These are phyloP conservation scores for Myathropa florea DNA, from an alignment of 2,888 invertebrate species.

Conservation along the genomic window DNA sequence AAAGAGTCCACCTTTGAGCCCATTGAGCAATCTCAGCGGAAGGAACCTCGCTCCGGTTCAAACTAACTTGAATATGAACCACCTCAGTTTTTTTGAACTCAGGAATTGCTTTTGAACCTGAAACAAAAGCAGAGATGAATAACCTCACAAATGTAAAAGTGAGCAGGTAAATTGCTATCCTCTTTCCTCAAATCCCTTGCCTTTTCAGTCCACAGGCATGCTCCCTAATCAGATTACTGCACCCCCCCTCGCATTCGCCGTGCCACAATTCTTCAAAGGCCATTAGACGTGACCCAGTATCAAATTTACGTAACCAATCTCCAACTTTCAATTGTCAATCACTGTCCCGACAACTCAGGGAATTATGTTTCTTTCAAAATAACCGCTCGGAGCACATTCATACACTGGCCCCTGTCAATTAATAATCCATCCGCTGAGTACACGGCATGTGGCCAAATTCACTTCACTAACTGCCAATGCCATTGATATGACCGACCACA, in stretches of 20 bases:
- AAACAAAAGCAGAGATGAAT: too few species aligned
- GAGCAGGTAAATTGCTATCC: neutral
- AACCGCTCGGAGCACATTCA: neutral
- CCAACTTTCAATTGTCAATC: neutral
- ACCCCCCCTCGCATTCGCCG: neutral
- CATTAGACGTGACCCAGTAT: neutral
- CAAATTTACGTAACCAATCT: neutral
- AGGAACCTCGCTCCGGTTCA: too few species aligned
- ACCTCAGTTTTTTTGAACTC: too few species aligned
- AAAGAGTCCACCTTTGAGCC: too few species aligned
- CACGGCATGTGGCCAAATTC: conserved; percentile 41
- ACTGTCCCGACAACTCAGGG: neutral
- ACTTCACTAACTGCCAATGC: conserved; percentile 43
- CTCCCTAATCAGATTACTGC: neutral
- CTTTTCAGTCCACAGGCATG: neutral
- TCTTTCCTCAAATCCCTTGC: neutral
- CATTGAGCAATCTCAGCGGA: too few species aligned
- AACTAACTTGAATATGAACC: too few species aligned
- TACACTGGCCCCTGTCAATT: conserved; percentile 25
- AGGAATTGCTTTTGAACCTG: too few species aligned
- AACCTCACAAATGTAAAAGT: too few species aligned
- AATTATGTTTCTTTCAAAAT: neutral
- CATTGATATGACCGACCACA: conserved; percentile 47
- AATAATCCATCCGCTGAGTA: conserved; percentile 39
- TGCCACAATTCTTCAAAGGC: neutral